These are phyloP conservation scores for Pocota personata DNA, from an alignment of 2,888 invertebrate species.

Conservation along the genomic window DNA sequence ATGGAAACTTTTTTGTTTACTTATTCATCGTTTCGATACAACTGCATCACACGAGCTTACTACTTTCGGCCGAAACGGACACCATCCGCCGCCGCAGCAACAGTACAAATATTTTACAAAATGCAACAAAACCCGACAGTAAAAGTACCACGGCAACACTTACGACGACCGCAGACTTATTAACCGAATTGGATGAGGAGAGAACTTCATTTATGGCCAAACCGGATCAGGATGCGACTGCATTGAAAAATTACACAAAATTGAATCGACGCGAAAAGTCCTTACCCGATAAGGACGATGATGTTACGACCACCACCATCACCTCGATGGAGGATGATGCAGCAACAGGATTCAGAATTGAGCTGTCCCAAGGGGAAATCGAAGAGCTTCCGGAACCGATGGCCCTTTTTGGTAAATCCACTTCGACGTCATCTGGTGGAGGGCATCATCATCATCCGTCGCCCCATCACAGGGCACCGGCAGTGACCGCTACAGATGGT, in stretches of 20 bases:
- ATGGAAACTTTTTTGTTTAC: conserved; percentile 76
- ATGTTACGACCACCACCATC: not conserved
- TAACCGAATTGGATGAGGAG: conserved; percentile 41
- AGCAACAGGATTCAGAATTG: conserved; percentile 55
- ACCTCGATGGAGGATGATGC: conserved; percentile 6
- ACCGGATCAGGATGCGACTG: conserved; percentile 50
- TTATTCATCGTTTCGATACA: conserved; percentile 75
- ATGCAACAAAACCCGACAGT: conserved; percentile 21
- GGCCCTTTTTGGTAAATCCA: conserved; percentile 61
- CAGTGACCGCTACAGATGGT: conserved; percentile 36
- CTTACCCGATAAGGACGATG: conserved; percentile 15
- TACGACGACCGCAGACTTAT: conserved; percentile 19
- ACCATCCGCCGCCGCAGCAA: conserved; percentile 71
- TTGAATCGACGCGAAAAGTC: conserved; percentile 60
- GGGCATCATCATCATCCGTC: conserved; percentile 53
- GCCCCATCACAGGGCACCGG: conserved; percentile 37
- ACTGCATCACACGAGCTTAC: conserved; percentile 74
- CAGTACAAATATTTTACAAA: conserved; percentile 63
- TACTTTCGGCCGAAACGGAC: conserved; percentile 75
- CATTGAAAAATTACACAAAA: conserved; percentile 57
- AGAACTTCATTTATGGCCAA: conserved; percentile 59
- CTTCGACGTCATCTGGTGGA: conserved; percentile 35
- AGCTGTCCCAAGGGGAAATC: conserved; percentile 58
- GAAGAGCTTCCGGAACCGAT: conserved; percentile 69
- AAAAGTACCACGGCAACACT: conserved; percentile 18